Percentiles rank a stretch among this genome's conserved stretches.
These are phyloP conservation scores for Hypotaenidia okinawae DNA, from an alignment of 2,797 vertebrate genomes.

Conservation along the genomic window DNA sequence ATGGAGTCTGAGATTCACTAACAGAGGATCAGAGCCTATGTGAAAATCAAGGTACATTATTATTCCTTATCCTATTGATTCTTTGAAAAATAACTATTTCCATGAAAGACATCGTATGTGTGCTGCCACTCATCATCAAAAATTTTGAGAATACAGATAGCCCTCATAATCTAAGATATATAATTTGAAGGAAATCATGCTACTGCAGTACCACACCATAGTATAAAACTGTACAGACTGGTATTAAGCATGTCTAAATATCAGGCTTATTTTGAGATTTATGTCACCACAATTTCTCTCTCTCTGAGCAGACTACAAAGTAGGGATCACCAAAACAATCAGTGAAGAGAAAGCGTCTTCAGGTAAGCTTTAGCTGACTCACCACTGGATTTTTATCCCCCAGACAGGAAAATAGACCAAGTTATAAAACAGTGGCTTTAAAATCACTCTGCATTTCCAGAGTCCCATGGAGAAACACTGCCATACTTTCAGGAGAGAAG, in stretches of 20 bases:
- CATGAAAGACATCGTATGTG: background rate
- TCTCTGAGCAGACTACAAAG: background rate
- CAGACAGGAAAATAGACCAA: background rate
- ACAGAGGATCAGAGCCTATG: background rate
- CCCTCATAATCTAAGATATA: background rate
- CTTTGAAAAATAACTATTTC: background rate
- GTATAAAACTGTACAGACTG: background rate
- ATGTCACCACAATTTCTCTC: background rate
- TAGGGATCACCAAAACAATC: background rate
- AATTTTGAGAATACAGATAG: background rate
- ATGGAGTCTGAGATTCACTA: background rate
- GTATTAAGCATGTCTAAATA: background rate
- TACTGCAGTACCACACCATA: background rate
- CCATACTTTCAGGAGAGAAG: background rate
- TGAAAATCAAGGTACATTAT: background rate
- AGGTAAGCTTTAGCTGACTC: background rate
- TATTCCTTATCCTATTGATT: background rate
- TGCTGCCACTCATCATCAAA: background rate
- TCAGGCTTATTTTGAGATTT: background rate
- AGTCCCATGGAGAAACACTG: background rate
- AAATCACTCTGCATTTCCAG: background rate
- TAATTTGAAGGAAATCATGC: background rate
- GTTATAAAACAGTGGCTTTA: background rate
- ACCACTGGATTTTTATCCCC: background rate
- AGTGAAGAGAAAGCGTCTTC: background rate